Conservation (phyloP, 2,888 invertebrate genomes). For the Lymantria dispar region DNA sequence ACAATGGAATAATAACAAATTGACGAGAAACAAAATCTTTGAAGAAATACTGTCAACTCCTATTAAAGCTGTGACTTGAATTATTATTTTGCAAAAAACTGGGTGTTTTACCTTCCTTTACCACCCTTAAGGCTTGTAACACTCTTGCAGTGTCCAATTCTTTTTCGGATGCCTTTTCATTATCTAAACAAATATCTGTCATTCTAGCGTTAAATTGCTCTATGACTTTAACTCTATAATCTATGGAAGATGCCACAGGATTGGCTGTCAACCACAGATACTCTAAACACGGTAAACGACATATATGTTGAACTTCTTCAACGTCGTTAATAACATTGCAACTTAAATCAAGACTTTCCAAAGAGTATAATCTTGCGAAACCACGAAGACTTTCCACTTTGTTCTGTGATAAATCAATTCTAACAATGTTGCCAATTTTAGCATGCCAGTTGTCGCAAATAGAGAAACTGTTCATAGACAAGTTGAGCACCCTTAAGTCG, state of each 20-base stretch:
- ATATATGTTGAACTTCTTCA: constrained; percentile 90
- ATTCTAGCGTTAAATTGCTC: constrained; percentile 93
- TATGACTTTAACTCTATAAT: constrained; percentile 95
- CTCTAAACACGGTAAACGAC: constrained; percentile 92
- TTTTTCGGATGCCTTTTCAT: constrained; percentile 91
- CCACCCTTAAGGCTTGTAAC: constrained; percentile 91
- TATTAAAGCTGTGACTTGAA: constrained; percentile 70
- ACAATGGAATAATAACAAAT: background rate
- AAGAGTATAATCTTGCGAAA: constrained; percentile 91
- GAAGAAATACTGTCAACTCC: constrained; percentile 60
- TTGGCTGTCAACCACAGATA: constrained; percentile 94
- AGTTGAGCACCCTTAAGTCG: constrained; percentile 87
- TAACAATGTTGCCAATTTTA: constrained; percentile 93
- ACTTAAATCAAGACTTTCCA: constrained; percentile 92
- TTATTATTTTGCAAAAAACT: constrained; percentile 78
- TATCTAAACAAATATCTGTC: constrained; percentile 92
- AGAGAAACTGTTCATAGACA: constrained; percentile 90
- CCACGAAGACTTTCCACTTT: constrained; percentile 87
- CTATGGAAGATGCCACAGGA: constrained; percentile 91
- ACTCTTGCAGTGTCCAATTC: constrained; percentile 97
- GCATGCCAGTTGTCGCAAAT: constrained; percentile 90
- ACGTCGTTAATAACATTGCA: constrained; percentile 92
- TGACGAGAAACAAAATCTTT: background rate
- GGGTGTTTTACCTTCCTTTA: constrained; percentile 86
- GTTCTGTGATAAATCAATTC: constrained; percentile 93